Evolutionary conservation across 1,140 invertebrate genomes (phyloP), one percentile per base, ranked within the genome.

Genomic region (Scaptomyza pallida): DNA sequence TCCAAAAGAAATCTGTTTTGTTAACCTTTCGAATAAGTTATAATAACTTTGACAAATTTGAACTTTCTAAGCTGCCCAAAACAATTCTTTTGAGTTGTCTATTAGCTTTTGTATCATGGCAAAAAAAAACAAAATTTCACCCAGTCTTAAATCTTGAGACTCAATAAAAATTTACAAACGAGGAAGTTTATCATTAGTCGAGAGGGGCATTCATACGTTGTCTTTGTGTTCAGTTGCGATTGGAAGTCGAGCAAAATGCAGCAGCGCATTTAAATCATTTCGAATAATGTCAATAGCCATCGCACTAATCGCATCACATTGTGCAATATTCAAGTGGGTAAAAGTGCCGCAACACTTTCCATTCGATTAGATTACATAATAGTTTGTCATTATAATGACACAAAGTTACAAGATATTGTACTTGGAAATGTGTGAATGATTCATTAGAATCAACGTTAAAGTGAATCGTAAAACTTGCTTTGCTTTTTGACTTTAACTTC

Each of bases 341-440:
- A 85, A 85, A 86, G 73, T 81, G 71, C 68, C 77, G 76, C 73
- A 73, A 86, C 52, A 81, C 81, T 86, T 85, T 85, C 81, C 81
- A 43, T 67, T 71, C 57, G 67, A 50, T 86, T 75, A 62, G 67
- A 50, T 86, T 75, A 62, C 47, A 54, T 60, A 74, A 77, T 48
- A 13, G 6, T 21, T 16, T 41, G 26, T 37, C 33, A 40, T 43
- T 13, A 35, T 40, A 17, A 21, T 47, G 30, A 6, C 55, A 26
- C 23, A 5, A 26, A 26, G 23, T 26, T 5, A 26, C 23, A 26
- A 26, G 0, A 26, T 26, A 6, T 26, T 26, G 23, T 26, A 19
- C 44, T 47, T 3, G 15, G 3, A 47, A 40, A 26, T 40, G 33
- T 37, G 33, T n/a, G 26, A n/a, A 2, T 37, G n/a, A 37, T 37